Conservation (phyloP, 2,113 vertebrate species). For the Myrmecobius fasciatus region DNA sequence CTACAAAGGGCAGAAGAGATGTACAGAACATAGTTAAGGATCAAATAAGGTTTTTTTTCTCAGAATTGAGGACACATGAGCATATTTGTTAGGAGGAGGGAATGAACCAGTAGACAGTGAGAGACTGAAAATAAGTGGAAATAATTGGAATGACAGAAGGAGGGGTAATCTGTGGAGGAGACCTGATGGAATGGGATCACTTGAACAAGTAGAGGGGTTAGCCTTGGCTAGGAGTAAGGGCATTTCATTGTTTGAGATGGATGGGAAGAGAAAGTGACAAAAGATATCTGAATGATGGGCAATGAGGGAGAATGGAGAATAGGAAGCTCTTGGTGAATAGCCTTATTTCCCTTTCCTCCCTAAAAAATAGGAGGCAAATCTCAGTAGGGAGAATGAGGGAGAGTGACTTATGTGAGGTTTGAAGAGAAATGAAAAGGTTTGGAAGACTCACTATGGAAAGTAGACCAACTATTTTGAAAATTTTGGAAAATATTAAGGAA, state of each 20-base stretch:
- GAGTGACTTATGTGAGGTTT: not conserved
- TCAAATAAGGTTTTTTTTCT: no score
- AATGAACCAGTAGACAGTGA: no score
- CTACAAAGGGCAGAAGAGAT: no score
- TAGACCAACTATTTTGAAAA: no score
- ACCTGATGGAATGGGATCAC: not conserved
- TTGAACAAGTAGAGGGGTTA: not conserved
- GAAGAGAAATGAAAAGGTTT: not conserved
- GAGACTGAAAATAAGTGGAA: no score
- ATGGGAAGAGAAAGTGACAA: not conserved
- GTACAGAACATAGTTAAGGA: no score
- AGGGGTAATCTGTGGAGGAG: not conserved
- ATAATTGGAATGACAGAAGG: no score
- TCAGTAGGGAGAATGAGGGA: no score
- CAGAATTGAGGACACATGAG: no score
- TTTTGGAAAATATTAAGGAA: no score
- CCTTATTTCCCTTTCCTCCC: not conserved
- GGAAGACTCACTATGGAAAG: no score
- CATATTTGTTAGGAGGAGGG: no score
- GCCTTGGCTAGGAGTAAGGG: not conserved
- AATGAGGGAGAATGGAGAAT: not conserved
- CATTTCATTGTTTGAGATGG: not conserved
- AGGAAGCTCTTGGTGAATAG: not conserved
- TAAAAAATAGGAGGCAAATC: not conserved
- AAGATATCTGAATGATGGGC: not conserved